Conservation (phyloP, 2,797 vertebrate species). For the Merluccius polli region DNA sequence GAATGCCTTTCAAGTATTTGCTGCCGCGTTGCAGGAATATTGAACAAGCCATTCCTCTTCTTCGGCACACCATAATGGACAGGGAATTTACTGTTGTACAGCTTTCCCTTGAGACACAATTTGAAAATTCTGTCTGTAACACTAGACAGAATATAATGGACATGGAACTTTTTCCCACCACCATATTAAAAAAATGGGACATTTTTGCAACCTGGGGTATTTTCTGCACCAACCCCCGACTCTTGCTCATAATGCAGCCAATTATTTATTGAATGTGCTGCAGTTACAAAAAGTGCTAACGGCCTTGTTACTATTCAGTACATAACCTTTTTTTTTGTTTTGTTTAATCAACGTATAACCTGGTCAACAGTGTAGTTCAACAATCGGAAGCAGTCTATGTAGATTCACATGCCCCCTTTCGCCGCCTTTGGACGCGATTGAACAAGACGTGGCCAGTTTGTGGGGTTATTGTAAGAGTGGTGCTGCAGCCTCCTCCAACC, state of each 20-base stretch:
- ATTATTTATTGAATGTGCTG: slow-evolving; percentile 2
- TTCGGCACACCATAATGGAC: neutral
- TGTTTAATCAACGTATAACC: neutral
- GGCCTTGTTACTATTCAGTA: neutral
- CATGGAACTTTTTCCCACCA: neutral
- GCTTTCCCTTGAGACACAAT: neutral
- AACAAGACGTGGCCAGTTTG: neutral
- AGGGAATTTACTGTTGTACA: neutral
- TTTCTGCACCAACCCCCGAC: neutral
- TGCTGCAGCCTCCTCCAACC: neutral
- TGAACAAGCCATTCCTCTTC: neutral
- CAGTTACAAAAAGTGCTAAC: neutral
- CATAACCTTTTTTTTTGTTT: neutral
- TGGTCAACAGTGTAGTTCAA: neutral
- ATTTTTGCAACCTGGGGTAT: neutral
- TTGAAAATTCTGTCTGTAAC: too few relatives aligned
- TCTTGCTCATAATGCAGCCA: neutral
- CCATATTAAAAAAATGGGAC: neutral
- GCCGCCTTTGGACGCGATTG: neutral
- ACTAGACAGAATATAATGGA: too few relatives aligned
- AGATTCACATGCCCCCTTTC: too few relatives aligned
- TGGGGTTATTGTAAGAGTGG: too few relatives aligned
- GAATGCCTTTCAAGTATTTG: neutral
- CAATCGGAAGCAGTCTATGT: neutral
- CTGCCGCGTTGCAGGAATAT: neutral